Evolutionary conservation across 2,888 invertebrate genomes (phyloP).

Genomic region (Ceratothoa steindachneri): DNA sequence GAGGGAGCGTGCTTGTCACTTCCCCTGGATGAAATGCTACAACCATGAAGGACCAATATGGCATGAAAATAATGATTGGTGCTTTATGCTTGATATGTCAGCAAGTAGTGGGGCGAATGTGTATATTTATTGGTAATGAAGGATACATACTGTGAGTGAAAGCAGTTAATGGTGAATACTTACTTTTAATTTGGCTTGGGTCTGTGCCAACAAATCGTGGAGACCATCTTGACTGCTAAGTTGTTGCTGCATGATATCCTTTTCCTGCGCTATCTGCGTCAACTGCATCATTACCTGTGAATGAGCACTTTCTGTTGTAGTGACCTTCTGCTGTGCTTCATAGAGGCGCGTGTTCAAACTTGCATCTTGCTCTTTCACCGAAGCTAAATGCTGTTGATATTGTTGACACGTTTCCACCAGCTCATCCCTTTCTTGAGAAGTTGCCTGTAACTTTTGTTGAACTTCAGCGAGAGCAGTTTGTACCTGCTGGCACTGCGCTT

Average conservation of each 20-base stretch:
- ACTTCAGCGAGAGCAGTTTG: not conserved
- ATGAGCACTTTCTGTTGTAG: conserved; percentile 21
- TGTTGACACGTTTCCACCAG: conserved; percentile 22
- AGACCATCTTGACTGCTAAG: conserved; percentile 12
- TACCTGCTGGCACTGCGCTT: not conserved
- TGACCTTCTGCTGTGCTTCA: conserved; percentile 25
- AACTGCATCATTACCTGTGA: conserved; percentile 29
- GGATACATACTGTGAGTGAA: too few relatives aligned
- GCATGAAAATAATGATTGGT: too few relatives aligned
- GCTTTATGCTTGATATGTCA: too few relatives aligned
- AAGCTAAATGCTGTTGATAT: conserved; percentile 30
- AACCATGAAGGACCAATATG: too few relatives aligned
- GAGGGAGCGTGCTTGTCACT: too few relatives aligned
- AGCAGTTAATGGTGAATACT: too few relatives aligned
- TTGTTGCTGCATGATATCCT: conserved; percentile 17
- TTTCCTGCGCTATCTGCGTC: conserved; percentile 20
- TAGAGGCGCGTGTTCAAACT: conserved; percentile 17
- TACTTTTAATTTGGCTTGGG: conserved; percentile 31
- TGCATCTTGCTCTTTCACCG: conserved; percentile 26
- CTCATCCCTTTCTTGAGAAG: conserved; percentile 20
- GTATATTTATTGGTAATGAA: too few relatives aligned
- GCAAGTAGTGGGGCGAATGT: too few relatives aligned
- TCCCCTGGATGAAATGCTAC: too few relatives aligned
- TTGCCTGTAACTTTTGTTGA: not conserved
- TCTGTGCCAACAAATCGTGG: conserved; percentile 17